Percentiles rank a stretch among this genome's conserved stretches.
These are phyloP conservation scores for Kryptolebias marmoratus DNA, from an alignment of 2,113 vertebrate species.

Conservation along the genomic window DNA sequence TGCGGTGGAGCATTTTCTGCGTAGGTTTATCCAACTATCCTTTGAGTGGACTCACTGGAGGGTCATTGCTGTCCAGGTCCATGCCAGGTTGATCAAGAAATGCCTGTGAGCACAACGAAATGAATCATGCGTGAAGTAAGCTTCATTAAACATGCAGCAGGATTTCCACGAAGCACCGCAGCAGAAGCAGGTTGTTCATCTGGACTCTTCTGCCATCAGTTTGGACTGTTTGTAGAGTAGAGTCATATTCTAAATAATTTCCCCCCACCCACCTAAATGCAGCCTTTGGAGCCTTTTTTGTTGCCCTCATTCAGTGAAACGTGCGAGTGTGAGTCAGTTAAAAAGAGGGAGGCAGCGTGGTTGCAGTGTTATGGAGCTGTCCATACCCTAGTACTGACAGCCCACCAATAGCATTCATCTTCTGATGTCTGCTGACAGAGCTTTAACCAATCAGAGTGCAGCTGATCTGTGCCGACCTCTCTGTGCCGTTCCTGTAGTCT, in stretches of 20 bases:
- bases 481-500: conserved; percentile 46
- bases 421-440: conserved; percentile 98
- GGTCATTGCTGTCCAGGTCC: conserved; percentile 18
- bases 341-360: conserved; percentile 26
- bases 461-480: conserved; percentile 83
- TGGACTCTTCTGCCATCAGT: neutral
- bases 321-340: neutral
- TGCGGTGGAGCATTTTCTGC: conserved; percentile 14
- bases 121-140: conserved; percentile 45
- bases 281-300: neutral
- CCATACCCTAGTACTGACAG: conserved; percentile 70
- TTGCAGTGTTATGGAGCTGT: conserved; percentile 64
- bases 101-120: conserved; percentile 31
- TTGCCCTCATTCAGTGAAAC: conserved; percentile 8
- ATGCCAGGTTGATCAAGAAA: conserved; percentile 28
- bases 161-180: conserved; percentile 7
- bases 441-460: conserved; percentile 84
- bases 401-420: conserved; percentile 87
- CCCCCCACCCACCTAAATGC: neutral
- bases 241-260: neutral
- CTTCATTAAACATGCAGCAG: conserved; percentile 43
- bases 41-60: neutral
- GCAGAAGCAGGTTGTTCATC: conserved; percentile 8
- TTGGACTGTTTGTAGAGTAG: neutral
- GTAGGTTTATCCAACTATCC: conserved; percentile 15